A percentile compares a stretch with the other conserved stretches of the same genome.
Evolutionary conservation across 2,888 invertebrate species (phyloP).

Genomic region (Mellilla xanthometata): DNA sequence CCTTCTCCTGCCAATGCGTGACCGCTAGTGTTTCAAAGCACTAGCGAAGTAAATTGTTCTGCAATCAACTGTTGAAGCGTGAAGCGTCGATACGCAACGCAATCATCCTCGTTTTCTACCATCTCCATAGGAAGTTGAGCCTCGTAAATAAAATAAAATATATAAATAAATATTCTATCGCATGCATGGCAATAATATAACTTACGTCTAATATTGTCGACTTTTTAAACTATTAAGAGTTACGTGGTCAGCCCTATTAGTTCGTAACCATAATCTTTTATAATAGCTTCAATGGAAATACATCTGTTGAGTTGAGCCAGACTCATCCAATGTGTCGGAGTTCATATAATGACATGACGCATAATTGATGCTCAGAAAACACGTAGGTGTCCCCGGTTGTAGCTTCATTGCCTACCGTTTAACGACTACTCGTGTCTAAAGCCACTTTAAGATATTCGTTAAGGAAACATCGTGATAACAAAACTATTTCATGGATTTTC

Average conservation of each 20-base stretch:
- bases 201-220: too few species aligned
- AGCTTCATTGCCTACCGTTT: slow-evolving; percentile 40
- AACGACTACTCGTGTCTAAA: slow-evolving; percentile 35
- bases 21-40: too few species aligned
- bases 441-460: slow-evolving; percentile 20
- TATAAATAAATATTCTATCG: too few species aligned
- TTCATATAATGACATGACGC: slow-evolving; percentile 34
- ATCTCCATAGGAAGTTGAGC: too few species aligned
- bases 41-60: slow-evolving; percentile 20
- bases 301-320: slow-evolving; percentile 7
- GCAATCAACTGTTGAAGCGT: slow-evolving; percentile 60
- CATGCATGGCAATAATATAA: too few species aligned
- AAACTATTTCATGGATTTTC: too few species aligned
- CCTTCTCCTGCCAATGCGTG: too few species aligned
- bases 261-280: too few species aligned
- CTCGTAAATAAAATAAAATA: too few species aligned
- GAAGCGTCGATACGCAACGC: slow-evolving; percentile 46
- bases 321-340: slow-evolving; percentile 4
- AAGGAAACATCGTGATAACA: background rate
- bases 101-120: slow-evolving; percentile 63
- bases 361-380: slow-evolving; percentile 38
- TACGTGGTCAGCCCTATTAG: too few species aligned
- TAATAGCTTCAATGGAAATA: slow-evolving; percentile 1
- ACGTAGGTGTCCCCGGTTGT: slow-evolving; percentile 41
- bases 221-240: too few species aligned